Percentiles rank a stretch among this genome's conserved stretches.
Conservation (phyloP, 2,888 invertebrate genomes). For the Drosophila quinaria region DNA sequence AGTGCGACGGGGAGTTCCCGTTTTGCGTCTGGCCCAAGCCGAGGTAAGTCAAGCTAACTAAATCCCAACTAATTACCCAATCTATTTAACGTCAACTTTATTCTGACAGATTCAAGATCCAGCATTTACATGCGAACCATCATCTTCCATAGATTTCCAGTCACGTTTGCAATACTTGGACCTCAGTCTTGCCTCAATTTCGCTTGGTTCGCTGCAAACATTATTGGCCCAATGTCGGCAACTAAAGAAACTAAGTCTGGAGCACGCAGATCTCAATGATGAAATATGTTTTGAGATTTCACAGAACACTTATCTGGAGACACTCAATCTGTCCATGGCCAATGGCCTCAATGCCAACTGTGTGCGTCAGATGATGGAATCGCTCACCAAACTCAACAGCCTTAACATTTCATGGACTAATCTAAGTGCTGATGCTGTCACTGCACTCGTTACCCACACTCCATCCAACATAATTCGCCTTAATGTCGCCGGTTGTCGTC, state of each 20-base stretch:
- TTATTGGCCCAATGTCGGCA: constrained; percentile 89
- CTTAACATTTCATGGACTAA: constrained; percentile 94
- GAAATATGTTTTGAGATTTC: constrained; percentile 90
- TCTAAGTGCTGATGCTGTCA: constrained; percentile 88
- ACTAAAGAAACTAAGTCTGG: constrained; percentile 93
- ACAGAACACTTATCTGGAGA: constrained; percentile 89
- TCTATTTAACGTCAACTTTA: too few species aligned
- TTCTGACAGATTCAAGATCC: constrained; percentile 61
- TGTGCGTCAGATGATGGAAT: constrained; percentile 88
- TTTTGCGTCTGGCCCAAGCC: constrained; percentile 92
- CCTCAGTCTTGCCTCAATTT: constrained; percentile 92
- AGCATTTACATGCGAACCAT: constrained; percentile 49
- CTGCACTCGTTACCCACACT: constrained; percentile 88
- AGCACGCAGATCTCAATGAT: constrained; percentile 90
- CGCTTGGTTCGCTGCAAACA: constrained; percentile 87
- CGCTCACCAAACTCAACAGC: constrained; percentile 86
- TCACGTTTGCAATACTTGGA: constrained; percentile 93
- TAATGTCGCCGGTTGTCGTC: constrained; percentile 93
- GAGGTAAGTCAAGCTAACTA: constrained; percentile 87
- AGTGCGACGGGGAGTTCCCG: constrained; percentile 91
- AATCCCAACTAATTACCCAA: too few species aligned
- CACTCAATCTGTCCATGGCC: constrained; percentile 94
- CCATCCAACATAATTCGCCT: constrained; percentile 90
- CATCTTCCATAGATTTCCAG: constrained; percentile 79
- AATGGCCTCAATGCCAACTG: constrained; percentile 89